These are phyloP conservation scores for Falco punctatus DNA, from an alignment of 2,113 vertebrate species.

Conservation along the genomic window DNA sequence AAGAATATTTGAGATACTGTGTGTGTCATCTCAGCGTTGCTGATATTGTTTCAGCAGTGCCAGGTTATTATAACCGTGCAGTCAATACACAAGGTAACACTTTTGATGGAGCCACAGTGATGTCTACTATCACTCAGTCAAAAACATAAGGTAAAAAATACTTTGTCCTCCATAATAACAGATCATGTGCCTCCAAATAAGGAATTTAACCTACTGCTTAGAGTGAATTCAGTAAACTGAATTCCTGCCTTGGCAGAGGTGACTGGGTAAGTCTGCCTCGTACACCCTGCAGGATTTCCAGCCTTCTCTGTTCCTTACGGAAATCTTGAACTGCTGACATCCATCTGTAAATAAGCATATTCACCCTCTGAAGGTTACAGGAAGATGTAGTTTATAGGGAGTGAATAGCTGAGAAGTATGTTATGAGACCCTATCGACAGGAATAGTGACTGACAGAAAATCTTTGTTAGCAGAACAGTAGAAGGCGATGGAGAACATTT, in stretches of 20 bases:
- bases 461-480: background rate
- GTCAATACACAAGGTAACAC: slow-evolving; percentile 4
- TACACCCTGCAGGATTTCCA: background rate
- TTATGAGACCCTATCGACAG: background rate
- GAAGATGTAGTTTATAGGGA: background rate
- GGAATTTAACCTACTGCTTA: background rate
- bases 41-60: slow-evolving; percentile 12
- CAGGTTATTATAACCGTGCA: background rate
- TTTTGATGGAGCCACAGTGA: slow-evolving; percentile 33
- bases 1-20: background rate
- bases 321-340: background rate
- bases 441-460: background rate
- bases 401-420: background rate
- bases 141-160: slow-evolving; percentile 10
- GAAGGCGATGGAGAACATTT: background rate
- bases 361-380: background rate
- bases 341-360: background rate
- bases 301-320: background rate
- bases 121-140: background rate
- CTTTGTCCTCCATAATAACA: background rate
- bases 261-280: background rate
- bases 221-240: background rate
- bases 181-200: background rate
- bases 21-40: background rate
- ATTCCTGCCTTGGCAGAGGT: background rate